Evolutionary conservation across 2,888 invertebrate species (phyloP), one percentile per base, ranked within the genome.

Genomic region (Clistopyga incitator): DNA sequence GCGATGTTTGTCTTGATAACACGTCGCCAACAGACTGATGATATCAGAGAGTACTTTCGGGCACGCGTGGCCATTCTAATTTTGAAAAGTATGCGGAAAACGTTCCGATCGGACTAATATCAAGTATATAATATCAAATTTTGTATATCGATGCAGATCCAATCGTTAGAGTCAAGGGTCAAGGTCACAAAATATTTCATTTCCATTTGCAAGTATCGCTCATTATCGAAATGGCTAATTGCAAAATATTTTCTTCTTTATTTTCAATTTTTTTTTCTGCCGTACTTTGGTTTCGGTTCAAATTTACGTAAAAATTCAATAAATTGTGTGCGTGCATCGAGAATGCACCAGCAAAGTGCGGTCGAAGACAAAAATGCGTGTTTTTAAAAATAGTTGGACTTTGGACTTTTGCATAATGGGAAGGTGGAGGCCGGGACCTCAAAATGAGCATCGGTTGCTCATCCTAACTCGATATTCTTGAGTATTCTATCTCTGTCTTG

Each of bases 361-460:
- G 75, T 42, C 68, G 42, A 65, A 65, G 15, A 47, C 6, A 65
- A 64, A 79, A 45, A 52, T 34, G 50, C 45, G 65, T 34, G 56
- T 71, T 79, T 71, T 18, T 75, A 75, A 71, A 82, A 82, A 82
- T 79, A 79, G 70, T 42, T 71, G 82, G 65, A 79, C 78, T 78
- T 38, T 54, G 70, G 54, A 75, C 78, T 68, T 61, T 61, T 42
- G 64, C 52, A 18, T 23, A 47, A 56, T 45, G 64, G 15, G 45
- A 29, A 75, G 72, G 29, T 68, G 70, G 47, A 65, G 64, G 45
- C 34, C 18, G 20, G 52, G 47, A 52, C 18, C n/a, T 15, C 10
- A 74, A 82, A 75, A 54, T 68, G 61, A 74, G 23, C 20, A 61
- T 45, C 50, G 52, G 45, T 45, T 45, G 56, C 76, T 72, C 70